Evolutionary conservation across 2,113 vertebrate species (phyloP).

Genomic region (Gymnorhina tibicen): DNA sequence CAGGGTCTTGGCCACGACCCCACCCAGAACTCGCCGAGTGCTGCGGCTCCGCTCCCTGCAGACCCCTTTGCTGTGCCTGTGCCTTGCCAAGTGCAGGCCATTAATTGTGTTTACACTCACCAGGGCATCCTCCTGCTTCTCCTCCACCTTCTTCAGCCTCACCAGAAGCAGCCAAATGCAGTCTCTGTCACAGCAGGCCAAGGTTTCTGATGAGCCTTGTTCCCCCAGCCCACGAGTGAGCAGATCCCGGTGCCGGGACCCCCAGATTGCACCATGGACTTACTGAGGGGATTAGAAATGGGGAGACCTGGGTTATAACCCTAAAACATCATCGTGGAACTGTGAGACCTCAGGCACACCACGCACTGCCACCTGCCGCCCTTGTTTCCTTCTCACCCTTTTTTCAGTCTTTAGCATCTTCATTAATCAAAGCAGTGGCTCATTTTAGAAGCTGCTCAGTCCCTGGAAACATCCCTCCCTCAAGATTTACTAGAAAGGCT

Average conservation of each 20-base stretch:
- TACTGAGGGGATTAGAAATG: not conserved
- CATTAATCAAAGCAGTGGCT: not conserved
- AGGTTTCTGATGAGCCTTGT: not conserved
- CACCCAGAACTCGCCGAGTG: not conserved
- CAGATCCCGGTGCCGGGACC: not conserved
- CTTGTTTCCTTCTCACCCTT: not conserved
- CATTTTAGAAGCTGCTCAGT: not conserved
- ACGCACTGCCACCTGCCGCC: not conserved
- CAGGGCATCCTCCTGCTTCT: not conserved
- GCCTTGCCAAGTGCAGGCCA: not conserved
- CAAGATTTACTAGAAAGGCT: not conserved
- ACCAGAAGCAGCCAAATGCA: not conserved
- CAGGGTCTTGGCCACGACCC: not conserved
- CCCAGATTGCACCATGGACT: not conserved
- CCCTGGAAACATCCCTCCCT: not conserved
- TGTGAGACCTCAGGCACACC: rapidly evolving
- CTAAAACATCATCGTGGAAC: not conserved
- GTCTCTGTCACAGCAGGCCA: not conserved
- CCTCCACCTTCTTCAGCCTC: not conserved
- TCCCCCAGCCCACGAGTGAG: not conserved
- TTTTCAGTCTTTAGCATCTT: not conserved
- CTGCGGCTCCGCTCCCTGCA: not conserved
- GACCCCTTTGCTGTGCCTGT: not conserved
- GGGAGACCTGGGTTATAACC: not conserved
- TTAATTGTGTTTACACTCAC: not conserved